Evolutionary conservation across 2,888 invertebrate genomes (phyloP).

Genomic region (Standfussiana lucernea): DNA sequence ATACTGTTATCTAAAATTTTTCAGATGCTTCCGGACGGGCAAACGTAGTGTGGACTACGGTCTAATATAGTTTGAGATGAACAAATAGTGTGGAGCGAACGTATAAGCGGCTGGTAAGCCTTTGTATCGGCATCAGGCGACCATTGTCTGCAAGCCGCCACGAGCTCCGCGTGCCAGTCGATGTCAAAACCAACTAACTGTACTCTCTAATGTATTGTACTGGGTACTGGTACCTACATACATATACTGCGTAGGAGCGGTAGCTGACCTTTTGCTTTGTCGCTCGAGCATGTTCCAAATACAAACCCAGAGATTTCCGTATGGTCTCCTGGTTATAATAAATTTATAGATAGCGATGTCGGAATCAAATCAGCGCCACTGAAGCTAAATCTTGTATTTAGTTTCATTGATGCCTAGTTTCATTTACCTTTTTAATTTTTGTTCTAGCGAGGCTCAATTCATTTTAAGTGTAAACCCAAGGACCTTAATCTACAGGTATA

Average conservation of each 20-base stretch:
- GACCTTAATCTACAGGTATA: background rate
- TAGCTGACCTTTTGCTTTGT: background rate
- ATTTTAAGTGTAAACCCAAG: slow-evolving; percentile 8
- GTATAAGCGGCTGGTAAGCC: slow-evolving; percentile 68
- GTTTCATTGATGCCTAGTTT: slow-evolving; percentile 18
- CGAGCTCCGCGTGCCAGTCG: slow-evolving; percentile 66
- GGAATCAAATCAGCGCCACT: slow-evolving; percentile 18
- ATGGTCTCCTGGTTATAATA: background rate
- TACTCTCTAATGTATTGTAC: slow-evolving; percentile 28
- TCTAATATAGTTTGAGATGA: slow-evolving; percentile 66
- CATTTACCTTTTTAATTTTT: background rate
- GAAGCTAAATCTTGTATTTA: slow-evolving; percentile 1
- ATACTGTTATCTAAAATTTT: slow-evolving; percentile 44
- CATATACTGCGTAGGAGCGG: background rate
- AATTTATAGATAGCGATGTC: background rate
- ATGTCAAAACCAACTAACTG: slow-evolving; percentile 41
- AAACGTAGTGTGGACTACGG: slow-evolving; percentile 36
- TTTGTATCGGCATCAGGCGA: slow-evolving; percentile 71
- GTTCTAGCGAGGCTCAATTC: slow-evolving; percentile 19
- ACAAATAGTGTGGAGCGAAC: slow-evolving; percentile 69
- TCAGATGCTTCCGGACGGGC: slow-evolving; percentile 38
- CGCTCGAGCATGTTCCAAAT: background rate
- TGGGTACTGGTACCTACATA: background rate
- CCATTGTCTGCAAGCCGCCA: slow-evolving; percentile 64
- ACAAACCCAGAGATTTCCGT: slow-evolving; percentile 9